Percentiles rank a stretch among this genome's conserved stretches.
These are phyloP conservation scores for Eupsittula cactorum DNA, from an alignment of 2,113 vertebrate genomes.

Conservation along the genomic window DNA sequence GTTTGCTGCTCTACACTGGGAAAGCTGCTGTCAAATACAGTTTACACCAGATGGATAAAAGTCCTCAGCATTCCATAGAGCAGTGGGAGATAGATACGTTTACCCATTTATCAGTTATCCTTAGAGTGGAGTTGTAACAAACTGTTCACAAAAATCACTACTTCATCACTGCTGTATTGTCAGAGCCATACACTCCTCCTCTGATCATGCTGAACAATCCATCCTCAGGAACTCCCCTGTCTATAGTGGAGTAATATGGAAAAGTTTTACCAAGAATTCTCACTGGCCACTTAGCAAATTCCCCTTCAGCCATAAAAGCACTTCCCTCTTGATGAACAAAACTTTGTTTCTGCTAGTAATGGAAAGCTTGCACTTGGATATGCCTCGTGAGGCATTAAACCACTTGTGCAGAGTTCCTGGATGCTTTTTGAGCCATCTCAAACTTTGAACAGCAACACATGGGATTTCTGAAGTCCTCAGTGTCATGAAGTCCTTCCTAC, in stretches of 20 bases:
- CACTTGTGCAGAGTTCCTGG: not conserved
- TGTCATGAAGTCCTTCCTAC: not conserved
- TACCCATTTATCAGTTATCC: not conserved
- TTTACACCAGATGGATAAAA: not conserved
- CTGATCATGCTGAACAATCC: not conserved
- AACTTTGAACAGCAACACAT: not conserved
- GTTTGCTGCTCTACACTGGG: not conserved
- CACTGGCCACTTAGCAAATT: slow-evolving; percentile 3
- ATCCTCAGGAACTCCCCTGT: not conserved
- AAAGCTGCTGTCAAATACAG: not conserved
- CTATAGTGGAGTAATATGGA: not conserved
- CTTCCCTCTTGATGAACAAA: not conserved
- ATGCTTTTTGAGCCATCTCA: not conserved
- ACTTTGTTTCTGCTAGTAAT: not conserved
- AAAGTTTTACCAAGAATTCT: slow-evolving; percentile 2
- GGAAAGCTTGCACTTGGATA: not conserved
- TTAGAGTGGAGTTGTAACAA: not conserved
- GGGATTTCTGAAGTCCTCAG: not conserved
- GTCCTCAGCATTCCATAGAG: not conserved
- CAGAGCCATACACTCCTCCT: not conserved
- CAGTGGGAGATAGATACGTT: not conserved
- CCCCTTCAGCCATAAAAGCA: not conserved
- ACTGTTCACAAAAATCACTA: not conserved
- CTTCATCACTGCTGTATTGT: not conserved
- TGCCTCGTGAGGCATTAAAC: not conserved